These are phyloP conservation scores for Dynastes grantii DNA, from an alignment of 2,888 invertebrate species.

Conservation along the genomic window DNA sequence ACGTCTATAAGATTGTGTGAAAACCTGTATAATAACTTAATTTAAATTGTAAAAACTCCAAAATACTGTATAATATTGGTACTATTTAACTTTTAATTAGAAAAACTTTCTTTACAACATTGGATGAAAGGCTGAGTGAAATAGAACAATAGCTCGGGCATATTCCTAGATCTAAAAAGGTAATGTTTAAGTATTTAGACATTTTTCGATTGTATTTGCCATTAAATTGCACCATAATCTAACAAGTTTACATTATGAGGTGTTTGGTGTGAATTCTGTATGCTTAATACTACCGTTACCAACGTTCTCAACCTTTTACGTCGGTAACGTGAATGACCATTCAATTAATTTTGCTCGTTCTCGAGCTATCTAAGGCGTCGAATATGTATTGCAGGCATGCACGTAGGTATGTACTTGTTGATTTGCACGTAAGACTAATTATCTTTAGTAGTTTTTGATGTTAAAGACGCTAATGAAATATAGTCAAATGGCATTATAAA, in stretches of 20 bases:
- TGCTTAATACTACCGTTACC: neutral
- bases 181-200: neutral
- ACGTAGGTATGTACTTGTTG: neutral
- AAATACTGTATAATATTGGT: too few relatives aligned
- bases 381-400: neutral
- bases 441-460: neutral
- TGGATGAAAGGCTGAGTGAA: too few relatives aligned
- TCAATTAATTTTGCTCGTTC: conserved; percentile 10
- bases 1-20: too few relatives aligned
- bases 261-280: neutral
- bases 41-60: too few relatives aligned
- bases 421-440: neutral
- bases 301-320: neutral
- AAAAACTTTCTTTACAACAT: too few relatives aligned
- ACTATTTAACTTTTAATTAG: too few relatives aligned
- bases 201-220: neutral
- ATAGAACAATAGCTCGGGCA: too few relatives aligned
- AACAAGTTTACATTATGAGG: neutral
- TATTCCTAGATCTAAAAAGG: neutral
- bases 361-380: too few relatives aligned
- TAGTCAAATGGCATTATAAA: conserved; percentile 10
- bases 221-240: neutral
- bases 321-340: conserved; percentile 3
- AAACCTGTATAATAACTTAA: too few relatives aligned
- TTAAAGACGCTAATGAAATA: neutral